Percentiles rank a stretch among this genome's conserved stretches.
Conservation (phyloP, 2,797 vertebrate genomes). For the Dallia pectoralis region DNA sequence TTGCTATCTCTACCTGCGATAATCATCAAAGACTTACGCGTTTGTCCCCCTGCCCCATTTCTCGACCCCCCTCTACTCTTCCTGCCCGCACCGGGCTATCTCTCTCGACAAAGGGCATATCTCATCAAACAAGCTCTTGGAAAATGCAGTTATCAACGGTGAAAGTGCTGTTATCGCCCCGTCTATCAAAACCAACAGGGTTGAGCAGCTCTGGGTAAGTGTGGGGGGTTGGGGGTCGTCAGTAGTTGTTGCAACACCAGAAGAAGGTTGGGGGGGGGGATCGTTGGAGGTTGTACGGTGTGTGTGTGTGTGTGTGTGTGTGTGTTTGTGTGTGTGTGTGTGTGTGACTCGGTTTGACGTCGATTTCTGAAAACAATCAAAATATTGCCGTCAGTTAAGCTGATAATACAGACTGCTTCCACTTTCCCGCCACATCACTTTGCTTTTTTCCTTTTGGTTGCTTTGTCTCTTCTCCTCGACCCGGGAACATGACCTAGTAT, state of each 20-base stretch:
- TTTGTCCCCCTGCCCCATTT: slow-evolving; percentile 25
- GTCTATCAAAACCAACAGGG: slow-evolving; percentile 60
- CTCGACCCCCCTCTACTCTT: slow-evolving; percentile 8
- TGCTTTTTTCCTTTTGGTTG: background rate
- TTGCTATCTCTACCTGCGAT: slow-evolving; percentile 57
- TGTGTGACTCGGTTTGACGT: background rate
- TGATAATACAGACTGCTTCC: background rate
- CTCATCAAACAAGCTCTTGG: slow-evolving; percentile 15
- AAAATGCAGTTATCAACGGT: slow-evolving; percentile 45
- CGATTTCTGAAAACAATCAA: background rate
- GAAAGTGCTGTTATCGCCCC: slow-evolving; percentile 42
- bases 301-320: no score
- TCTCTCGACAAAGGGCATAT: slow-evolving; percentile 9
- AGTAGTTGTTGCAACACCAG: background rate
- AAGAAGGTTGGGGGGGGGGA: background rate
- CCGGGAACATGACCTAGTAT: no score
- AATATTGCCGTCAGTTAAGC: background rate
- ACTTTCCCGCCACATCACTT: no score
- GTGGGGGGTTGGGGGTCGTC: slow-evolving; percentile 31
- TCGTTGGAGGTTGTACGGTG: no score
- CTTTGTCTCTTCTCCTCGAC: background rate
- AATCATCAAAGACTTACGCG: slow-evolving; percentile 45
- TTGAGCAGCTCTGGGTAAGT: slow-evolving; percentile 26
- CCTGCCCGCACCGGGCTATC: background rate
- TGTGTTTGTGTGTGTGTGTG: no score